These are phyloP conservation scores for Drosophila prostipennis DNA, from an alignment of 2,888 invertebrate genomes.

Conservation along the genomic window DNA sequence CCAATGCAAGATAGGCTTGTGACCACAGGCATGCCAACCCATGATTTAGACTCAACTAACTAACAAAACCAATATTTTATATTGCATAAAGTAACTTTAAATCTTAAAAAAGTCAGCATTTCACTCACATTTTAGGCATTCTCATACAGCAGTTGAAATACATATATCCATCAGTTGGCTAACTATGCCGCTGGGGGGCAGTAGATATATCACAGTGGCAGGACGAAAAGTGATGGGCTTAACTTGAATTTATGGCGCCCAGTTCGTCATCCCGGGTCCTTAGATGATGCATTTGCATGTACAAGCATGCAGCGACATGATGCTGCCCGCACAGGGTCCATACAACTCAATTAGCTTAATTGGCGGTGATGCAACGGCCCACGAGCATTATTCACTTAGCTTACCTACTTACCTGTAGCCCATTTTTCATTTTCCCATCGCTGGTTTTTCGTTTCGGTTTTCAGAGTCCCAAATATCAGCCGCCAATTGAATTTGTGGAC, in stretches of 20 bases:
- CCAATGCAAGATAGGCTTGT: too few relatives aligned
- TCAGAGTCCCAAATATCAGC: constrained; percentile 87
- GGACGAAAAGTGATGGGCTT: not conserved
- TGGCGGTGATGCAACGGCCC: constrained; percentile 41
- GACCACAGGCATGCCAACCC: too few relatives aligned
- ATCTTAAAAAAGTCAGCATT: not conserved
- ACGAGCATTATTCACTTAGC: constrained; percentile 12
- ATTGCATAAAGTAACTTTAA: too few relatives aligned
- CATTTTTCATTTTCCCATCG: not conserved
- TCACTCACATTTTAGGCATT: not conserved
- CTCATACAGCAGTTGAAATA: not conserved
- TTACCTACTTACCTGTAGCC: not conserved
- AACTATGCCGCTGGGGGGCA: not conserved
- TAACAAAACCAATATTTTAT: too few relatives aligned
- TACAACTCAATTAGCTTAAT: constrained; percentile 69
- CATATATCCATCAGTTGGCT: not conserved
- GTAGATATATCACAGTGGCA: constrained; percentile 1
- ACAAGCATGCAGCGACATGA: too few relatives aligned
- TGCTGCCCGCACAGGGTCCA: constrained; percentile 11
- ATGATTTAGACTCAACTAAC: too few relatives aligned
- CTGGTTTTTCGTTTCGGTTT: constrained; percentile 2
- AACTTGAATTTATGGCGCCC: constrained; percentile 6
- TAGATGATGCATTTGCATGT: not conserved
- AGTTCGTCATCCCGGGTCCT: constrained; percentile 6
- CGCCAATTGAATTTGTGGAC: constrained; percentile 90